Conservation (phyloP, 2,113 vertebrate species). For the Arothron firmamentum region DNA sequence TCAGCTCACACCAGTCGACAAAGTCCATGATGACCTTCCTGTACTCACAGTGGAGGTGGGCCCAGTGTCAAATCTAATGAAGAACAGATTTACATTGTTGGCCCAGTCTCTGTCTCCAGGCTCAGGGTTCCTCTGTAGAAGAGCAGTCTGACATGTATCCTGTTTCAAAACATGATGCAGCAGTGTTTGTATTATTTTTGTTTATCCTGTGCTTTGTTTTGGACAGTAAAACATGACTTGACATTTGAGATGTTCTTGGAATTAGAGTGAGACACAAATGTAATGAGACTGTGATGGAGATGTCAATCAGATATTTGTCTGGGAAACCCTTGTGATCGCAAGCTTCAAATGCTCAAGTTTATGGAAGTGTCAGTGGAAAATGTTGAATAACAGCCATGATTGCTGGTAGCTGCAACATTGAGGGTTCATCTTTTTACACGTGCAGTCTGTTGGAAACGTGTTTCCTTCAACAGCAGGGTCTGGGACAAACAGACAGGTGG, state of each 20-base stretch:
- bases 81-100: no score
- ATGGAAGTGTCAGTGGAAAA: slow-evolving; percentile 37
- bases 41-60: no score
- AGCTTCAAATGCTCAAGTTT: slow-evolving; percentile 29
- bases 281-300: slow-evolving; percentile 42
- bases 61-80: no score
- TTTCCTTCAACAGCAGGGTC: slow-evolving; percentile 37
- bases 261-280: slow-evolving; percentile 54
- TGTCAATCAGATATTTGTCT: slow-evolving; percentile 44
- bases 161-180: no score
- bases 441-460: slow-evolving; percentile 31
- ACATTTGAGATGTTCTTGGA: slow-evolving; percentile 60
- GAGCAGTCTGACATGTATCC: slow-evolving; percentile 22
- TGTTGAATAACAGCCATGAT: slow-evolving; percentile 27
- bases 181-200: slow-evolving; percentile 2
- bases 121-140: no score
- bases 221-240: slow-evolving; percentile 41
- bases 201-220: slow-evolving; percentile 32
- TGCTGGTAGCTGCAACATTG: slow-evolving; percentile 5
- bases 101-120: no score
- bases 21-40: no score
- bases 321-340: no score
- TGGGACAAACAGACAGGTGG: slow-evolving; percentile 51
- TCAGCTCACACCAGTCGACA: no score
- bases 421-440: not conserved